phyloP scores from a whole-genome alignment of 2,888 invertebrate genomes.

The Yponomeuta plumbellus region DNA sequence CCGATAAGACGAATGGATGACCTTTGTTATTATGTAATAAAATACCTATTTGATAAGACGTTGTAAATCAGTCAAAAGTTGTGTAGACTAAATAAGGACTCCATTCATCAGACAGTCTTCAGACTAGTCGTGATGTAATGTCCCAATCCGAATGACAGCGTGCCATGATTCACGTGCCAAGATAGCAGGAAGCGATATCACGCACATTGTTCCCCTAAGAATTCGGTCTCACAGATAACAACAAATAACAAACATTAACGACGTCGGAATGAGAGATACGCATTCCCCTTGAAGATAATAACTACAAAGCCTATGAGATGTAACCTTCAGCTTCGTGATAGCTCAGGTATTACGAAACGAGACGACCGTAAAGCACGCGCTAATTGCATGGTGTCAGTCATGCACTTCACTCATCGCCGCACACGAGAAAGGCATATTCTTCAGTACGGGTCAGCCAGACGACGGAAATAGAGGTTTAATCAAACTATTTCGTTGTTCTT shows the following conservation, averaged over 20 bases:
- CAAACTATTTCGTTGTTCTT: neutral
- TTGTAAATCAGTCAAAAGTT: neutral
- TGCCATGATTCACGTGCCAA: neutral
- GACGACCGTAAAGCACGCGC: neutral
- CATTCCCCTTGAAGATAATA: neutral
- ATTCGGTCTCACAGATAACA: neutral
- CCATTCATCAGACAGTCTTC: neutral
- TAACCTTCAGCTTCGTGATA: neutral
- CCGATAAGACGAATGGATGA: no score
- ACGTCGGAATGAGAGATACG: neutral
- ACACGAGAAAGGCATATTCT: neutral
- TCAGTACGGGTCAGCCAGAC: neutral
- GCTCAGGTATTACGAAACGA: neutral
- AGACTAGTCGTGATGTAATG: neutral
- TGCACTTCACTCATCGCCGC: neutral
- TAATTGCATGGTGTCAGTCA: neutral
- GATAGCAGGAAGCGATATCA: neutral
- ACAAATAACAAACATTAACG: neutral
- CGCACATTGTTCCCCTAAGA: neutral
- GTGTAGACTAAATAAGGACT: neutral
- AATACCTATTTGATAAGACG: neutral
- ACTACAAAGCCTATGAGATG: neutral
- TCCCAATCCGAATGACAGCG: neutral
- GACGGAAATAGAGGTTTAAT: neutral
- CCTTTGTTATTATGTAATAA: neutral